Base-by-base conservation (phyloP, 1,140 invertebrate genomes). In the Dreissena rostriformis region DNA sequence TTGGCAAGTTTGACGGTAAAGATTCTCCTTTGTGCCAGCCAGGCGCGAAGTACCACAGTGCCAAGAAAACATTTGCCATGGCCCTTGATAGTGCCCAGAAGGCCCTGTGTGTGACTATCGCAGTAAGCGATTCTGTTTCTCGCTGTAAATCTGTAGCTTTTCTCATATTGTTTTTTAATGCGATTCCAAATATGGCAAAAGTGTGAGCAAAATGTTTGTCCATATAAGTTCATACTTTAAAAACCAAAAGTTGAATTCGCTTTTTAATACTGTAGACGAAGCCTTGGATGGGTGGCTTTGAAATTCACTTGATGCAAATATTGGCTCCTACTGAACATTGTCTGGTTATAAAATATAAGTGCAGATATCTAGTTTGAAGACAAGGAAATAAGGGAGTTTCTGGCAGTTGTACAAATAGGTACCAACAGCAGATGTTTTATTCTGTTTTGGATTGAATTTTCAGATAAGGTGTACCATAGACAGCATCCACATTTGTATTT, bases 31-130 rank as follows among this genome's bases (percentile, higher is more conserved):
- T 71, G 53, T 80, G 78, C 61, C 52, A 51, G 29, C 17, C 26
- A 12, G 78, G 78, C 22, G 66, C 53, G 11, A 71, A 70, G 53
- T 80, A 68, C 55, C 71, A 71, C 68, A 66, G 51, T 49, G 39
- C 66, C 0, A 71, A 72, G 66, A 80, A 80, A 28, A n/a, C 78
- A n/a, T 28, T 71, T n/a, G 22, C 8, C n/a, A 26, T 55, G 39
- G 78, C 78, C 28, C n/a, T 80, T 11, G 22, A 24, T 14, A 49
- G 71, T 52, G 78, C 68, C 55, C 66, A 72, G 14, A 80, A 24
- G 12, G 78, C 78, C 4, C 17, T 71, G 28, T 80, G 70, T 51
- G 22, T 80, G 66, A 71, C 78, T 15, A 29, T 28, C 6, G n/a
- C 55, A 67, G 78, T 80, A 80, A 19, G 8, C 19, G 6, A 39